Evolutionary conservation across 1,140 invertebrate genomes (phyloP), one percentile per base, ranked within the genome.

Genomic region (Drosophila miranda): DNA sequence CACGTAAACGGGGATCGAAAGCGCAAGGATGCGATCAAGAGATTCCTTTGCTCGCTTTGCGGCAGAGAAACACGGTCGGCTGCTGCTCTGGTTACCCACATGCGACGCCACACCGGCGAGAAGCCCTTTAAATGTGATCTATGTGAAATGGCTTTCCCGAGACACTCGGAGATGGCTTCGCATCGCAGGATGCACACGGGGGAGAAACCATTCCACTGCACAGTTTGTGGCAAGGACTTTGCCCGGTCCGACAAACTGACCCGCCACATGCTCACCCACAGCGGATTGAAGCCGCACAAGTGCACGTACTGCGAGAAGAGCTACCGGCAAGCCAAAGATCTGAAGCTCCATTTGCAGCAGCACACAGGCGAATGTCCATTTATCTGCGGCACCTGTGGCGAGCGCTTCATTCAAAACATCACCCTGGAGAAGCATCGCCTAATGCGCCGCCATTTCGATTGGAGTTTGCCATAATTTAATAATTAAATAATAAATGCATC

Each of bases 61-160:
- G 93, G 93, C 6, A 89, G 91, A 3, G 91, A 91, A 28, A 93
- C 93, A 53, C 90, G 92, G n/a, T 93, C 93, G 41, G 93, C 92
- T 0, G 93, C 93, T 0, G 93, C 93, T 34, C 80, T 93, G 13
- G 92, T 93, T 7, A 93, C 93, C 0, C 94, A 94, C 51, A 93
- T 93, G 92, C 91, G 93, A 0, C 81, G 93, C 0, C 82, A 87
- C 61, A 87, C 82, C 0, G 82, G 82, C 11, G 82, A 87, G 14
- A 87, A 88, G 48, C 82, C 82, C n/a, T 87, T 87, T 44, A 87
- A 87, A 45, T 87, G 82, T 13, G 82, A 87, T 82, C 60, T 78
- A n/a, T 87, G 82, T 6, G 83, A 88, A 61, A 87, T 87, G 82
- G 82, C 82, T 8, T 87, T 87, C 9, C 78, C 82, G 0, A 28